Evolutionary conservation across 2,113 vertebrate genomes (phyloP), one percentile per base, ranked within the genome.

Genomic region (Echinops telfairi): DNA sequence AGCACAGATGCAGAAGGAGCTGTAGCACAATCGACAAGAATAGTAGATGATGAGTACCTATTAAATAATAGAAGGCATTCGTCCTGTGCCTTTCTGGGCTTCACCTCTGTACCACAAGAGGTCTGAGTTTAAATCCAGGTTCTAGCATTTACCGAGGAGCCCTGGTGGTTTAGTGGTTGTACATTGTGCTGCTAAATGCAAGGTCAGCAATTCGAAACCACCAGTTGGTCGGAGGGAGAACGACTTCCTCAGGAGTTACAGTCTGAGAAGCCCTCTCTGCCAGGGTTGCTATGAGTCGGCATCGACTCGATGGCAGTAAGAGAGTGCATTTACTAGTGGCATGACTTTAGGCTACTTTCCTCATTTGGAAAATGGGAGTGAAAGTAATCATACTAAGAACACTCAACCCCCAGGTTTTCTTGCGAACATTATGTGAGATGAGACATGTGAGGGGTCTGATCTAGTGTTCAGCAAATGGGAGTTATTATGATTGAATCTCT

Each of bases 331-430:
- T 85, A 66, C 4, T 31, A 47, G 8, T 80, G 33, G 9, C 53
- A 40, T 38, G 27, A 70, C 53, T 87, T 62, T 91, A 60, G n/a
- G 40, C 25, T 11, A 68, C 66, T 83, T 78, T 85, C 83, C n/a
- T 77, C 73, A 33, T 70, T 83, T 91, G 62, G 77, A 75, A 93
- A 62, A 92, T 43, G 38, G 70, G 25, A 57, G 43, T 68, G 57
- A 68, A 29, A 40, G 62, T 38, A 78, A 47, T 78, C 47, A 57
- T 40, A n/a, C n/a, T 43, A 77, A 90, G 53, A 71, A 66, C 40
- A 62, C 57, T 60, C 62, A 57, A 70, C 33, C 47, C 43, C 75
- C 27, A 17, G 62, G 17, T 62, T 90, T 70, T 53, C 11, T 75
- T 79, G 66, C 2, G 29, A 88, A 29, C 38, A 66, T 90, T 43